Evolutionary conservation across 1,140 invertebrate species (phyloP).

Genomic region (Caenorhabditis latens): DNA sequence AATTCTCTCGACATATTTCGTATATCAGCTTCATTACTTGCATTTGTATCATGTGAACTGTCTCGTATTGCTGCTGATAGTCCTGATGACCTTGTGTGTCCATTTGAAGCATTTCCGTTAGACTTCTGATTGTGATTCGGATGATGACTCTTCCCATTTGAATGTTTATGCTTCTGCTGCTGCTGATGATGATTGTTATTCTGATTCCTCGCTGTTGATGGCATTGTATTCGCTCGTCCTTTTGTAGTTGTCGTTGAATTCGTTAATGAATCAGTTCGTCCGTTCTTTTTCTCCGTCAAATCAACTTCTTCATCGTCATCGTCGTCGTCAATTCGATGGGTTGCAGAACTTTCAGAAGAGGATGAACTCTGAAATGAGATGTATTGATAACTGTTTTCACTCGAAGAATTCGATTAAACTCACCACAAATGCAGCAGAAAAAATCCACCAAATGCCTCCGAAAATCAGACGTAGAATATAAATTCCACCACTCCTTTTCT

Average conservation of each 20-base stretch:
- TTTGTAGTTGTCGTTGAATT: conserved; percentile 31
- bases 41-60: conserved; percentile 49
- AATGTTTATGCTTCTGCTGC: conserved; percentile 14
- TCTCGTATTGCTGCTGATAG: conserved; percentile 6
- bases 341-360: background rate
- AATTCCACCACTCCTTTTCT: background rate
- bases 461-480: conserved; percentile 10
- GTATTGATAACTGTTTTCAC: background rate
- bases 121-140: conserved; percentile 18
- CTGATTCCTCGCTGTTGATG: conserved; percentile 23
- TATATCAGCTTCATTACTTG: conserved; percentile 27
- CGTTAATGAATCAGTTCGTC: conserved; percentile 33
- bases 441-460: background rate
- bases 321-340: background rate
- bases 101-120: conserved; percentile 40
- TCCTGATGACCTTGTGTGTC: background rate
- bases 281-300: background rate
- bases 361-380: background rate
- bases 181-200: conserved; percentile 2
- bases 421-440: background rate
- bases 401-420: background rate
- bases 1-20: conserved; percentile 46
- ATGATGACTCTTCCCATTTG: conserved; percentile 33
- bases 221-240: conserved; percentile 37
- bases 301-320: conserved; percentile 2